Base-by-base conservation (phyloP, 2,888 invertebrate genomes). In the Agrochola circellaris region DNA sequence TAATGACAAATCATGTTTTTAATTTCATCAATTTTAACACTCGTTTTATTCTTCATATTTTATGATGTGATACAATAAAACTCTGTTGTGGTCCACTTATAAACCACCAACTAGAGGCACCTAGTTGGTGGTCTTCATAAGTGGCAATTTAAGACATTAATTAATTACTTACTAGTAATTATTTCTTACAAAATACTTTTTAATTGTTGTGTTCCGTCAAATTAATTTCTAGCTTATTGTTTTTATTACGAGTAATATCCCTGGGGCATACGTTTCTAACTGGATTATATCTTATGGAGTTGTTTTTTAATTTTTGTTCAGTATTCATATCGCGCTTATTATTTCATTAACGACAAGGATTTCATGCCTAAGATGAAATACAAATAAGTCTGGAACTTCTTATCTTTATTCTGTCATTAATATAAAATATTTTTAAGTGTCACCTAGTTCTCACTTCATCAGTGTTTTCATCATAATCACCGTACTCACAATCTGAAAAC, bases 111-210 rank as follows among this genome's bases (percentile, higher is more conserved):
- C n/a, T n/a, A n/a, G 8, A 2, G 13, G 48, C 2, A 7, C 26
- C 7, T 51, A 26, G 30, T 78, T 4, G n/a, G n/a, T 56, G 15
- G 30, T 56, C 13, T 65, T 76, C 15, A 34, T 58, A 70, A 67
- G 48, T 42, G 66, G 77, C 51, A 45, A 42, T 67, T 74, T 62
- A 8, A 67, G 54, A 5, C n/a, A 58, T 65, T 58, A 60, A 78
- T 71, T 65, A 60, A 79, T 73, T 54, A 73, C 56, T 58, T 7
- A 64, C 11, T n/a, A 45, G 20, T 17, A 6, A 79, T 79, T 62
- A 56, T 38, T 56, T 64, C 30, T 61, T 23, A 77, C 61, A 79
- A 79, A 70, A 69, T 45, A 79, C 13, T 70, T 79, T 77, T 61
- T 70, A 79, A 77, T 79, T 77, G 60, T 70, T 62, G 69, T 42